Percentiles rank a stretch among this genome's conserved stretches.
Evolutionary conservation across 2,888 invertebrate genomes (phyloP).

Genomic region (Cryptocephalus primarius): DNA sequence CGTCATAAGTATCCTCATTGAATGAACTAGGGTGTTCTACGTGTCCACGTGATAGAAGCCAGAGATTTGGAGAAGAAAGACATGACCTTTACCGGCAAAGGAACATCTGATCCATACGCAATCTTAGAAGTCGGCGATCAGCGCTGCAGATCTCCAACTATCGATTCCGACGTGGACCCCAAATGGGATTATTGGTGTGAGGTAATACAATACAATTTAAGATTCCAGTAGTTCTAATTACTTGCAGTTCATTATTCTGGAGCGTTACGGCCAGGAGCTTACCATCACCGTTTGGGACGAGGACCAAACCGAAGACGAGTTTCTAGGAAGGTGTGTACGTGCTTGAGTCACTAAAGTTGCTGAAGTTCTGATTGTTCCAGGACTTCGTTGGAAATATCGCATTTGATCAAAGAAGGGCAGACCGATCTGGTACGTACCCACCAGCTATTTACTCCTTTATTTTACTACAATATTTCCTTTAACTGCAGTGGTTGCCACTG

Average conservation of each 20-base stretch:
- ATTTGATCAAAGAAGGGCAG: slow-evolving; percentile 54
- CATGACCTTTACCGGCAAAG: slow-evolving; percentile 75
- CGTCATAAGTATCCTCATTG: neutral
- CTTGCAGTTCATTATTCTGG: slow-evolving; percentile 18
- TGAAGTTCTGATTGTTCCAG: slow-evolving; percentile 36
- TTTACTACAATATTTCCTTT: too few relatives aligned
- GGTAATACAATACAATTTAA: slow-evolving; percentile 44
- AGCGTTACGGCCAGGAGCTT: slow-evolving; percentile 18
- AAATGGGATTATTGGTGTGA: slow-evolving; percentile 98
- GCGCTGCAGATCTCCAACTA: slow-evolving; percentile 82
- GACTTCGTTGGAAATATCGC: slow-evolving; percentile 55
- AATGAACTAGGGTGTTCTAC: slow-evolving; percentile 67
- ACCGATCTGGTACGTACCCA: slow-evolving; percentile 55
- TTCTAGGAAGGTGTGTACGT: slow-evolving; percentile 17
- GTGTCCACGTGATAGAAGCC: slow-evolving; percentile 89
- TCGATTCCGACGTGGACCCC: slow-evolving; percentile 87
- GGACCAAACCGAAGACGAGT: slow-evolving; percentile 22
- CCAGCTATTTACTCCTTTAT: neutral
- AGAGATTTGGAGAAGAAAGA: slow-evolving; percentile 93
- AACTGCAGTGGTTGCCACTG: slow-evolving; percentile 77
- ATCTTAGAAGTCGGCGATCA: slow-evolving; percentile 84
- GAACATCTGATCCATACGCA: slow-evolving; percentile 96
- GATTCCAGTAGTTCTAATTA: neutral
- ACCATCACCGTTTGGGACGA: slow-evolving; percentile 20
- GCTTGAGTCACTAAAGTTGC: neutral